Evolutionary conservation across 2,888 invertebrate genomes (phyloP), one percentile per base, ranked within the genome.

Genomic region (Drosophila prostipennis): DNA sequence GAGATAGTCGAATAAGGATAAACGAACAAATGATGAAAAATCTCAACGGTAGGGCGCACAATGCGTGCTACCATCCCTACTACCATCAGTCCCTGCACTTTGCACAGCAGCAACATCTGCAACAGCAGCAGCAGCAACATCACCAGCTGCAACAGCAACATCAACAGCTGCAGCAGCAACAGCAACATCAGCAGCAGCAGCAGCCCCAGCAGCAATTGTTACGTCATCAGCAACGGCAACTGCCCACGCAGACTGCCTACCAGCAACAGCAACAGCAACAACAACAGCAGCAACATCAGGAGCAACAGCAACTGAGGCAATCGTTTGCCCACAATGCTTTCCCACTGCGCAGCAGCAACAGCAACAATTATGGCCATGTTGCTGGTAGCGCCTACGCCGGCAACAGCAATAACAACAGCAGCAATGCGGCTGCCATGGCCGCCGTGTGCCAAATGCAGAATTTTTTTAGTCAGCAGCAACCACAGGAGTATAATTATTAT

Each of bases 51-150:
- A 88, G 89, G 64, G 42, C 89, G 87, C 89, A 88, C 78, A 77
- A 77, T 72, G 87, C 85, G 89, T 87, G 79, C 86, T 88, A 88
- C 73, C 88, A 86, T 65, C 83, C 88, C 40, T 83, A 88, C 49
- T 79, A 82, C 57, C 87, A 77, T 55, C 79, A 77, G 40, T 79
- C 75, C 51, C 55, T 74, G 64, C 85, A 87, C 43, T 79, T 56
- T 49, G 68, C 68, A 8, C 79, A 74, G n/a, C 78, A 74, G 14
- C 77, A 72, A 3, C 73, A 76, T 1, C 73, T 71, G 19, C 74
- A 71, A 0, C 72, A 65, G 11, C 68, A 67, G n/a, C 79, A 72
- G 3, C 76, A 71, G 6, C 77, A 75, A 1, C 64, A 60, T 0
- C 55, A 39, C 8, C 55, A 58, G 19, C 40, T 23, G 8, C 26